Conservation (phyloP, 2,797 vertebrate genomes). For the Triplophysa bombifrons region DNA sequence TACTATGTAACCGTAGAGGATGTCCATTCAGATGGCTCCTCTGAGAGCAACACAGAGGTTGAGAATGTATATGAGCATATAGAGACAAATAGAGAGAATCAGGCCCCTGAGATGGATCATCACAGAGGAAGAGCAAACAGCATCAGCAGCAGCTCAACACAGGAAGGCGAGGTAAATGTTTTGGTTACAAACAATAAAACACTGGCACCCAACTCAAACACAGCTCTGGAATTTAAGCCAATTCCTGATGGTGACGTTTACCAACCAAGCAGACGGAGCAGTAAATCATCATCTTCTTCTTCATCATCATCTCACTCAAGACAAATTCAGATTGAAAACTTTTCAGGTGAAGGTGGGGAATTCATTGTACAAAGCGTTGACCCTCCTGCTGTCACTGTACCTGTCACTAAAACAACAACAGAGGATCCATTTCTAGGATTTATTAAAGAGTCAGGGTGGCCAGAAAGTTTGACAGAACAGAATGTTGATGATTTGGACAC, state of each 20-base stretch:
- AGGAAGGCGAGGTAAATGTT: slow-evolving; percentile 36
- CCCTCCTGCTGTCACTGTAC: slow-evolving; percentile 24
- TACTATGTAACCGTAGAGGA: slow-evolving; percentile 69
- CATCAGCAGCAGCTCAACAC: slow-evolving; percentile 39
- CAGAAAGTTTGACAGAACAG: slow-evolving; percentile 45
- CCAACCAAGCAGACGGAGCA: slow-evolving; percentile 52
- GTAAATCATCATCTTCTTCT: slow-evolving; percentile 63
- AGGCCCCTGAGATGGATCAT: slow-evolving; percentile 18
- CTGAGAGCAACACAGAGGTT: slow-evolving; percentile 52
- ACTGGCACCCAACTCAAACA: background rate
- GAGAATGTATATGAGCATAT: slow-evolving; percentile 17
- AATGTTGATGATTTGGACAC: slow-evolving; percentile 52
- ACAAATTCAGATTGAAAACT: slow-evolving; percentile 50
- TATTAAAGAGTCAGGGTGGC: slow-evolving; percentile 62
- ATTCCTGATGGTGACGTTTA: slow-evolving; percentile 61
- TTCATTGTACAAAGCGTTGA: slow-evolving; percentile 61
- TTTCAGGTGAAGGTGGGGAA: slow-evolving; percentile 47
- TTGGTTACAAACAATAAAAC: slow-evolving; percentile 41
- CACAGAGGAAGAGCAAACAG: slow-evolving; percentile 50
- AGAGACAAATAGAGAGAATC: background rate
- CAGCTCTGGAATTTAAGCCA: slow-evolving; percentile 63
- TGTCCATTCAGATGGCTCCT: slow-evolving; percentile 47
- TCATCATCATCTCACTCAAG: slow-evolving; percentile 61
- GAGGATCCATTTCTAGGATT: slow-evolving; percentile 47
- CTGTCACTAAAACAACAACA: slow-evolving; percentile 18